Evolutionary conservation across 2,888 invertebrate genomes (phyloP).

Genomic region (Latrodectus elegans): DNA sequence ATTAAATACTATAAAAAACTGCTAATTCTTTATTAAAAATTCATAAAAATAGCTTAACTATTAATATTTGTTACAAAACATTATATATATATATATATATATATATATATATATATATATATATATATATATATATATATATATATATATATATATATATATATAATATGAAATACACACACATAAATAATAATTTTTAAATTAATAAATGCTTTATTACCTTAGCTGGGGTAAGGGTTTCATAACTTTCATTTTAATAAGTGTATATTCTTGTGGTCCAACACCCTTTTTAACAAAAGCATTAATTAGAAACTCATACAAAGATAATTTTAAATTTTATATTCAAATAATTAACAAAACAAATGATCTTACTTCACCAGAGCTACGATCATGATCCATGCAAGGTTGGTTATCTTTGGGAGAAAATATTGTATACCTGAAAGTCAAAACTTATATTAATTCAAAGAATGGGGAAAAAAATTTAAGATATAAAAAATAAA

Average conservation of each 20-base stretch:
- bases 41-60: too few relatives aligned
- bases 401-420: constrained; percentile 98
- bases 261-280: constrained; percentile 97
- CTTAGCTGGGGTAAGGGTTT: constrained; percentile 83
- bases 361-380: constrained; percentile 82
- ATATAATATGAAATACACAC: too few relatives aligned
- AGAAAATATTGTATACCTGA: constrained; percentile 91
- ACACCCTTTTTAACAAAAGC: constrained; percentile 81
- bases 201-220: constrained; percentile 69
- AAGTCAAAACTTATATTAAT: constrained; percentile 21
- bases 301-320: neutral
- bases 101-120: too few relatives aligned
- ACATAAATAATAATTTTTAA: constrained; percentile 9
- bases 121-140: too few relatives aligned
- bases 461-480: too few relatives aligned
- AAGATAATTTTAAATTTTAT: neutral
- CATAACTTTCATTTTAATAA: constrained; percentile 92
- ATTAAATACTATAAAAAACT: too few relatives aligned
- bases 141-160: too few relatives aligned
- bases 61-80: too few relatives aligned
- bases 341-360: neutral
- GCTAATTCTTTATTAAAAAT: too few relatives aligned
- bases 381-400: constrained; percentile 98
- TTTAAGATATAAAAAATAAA: too few relatives aligned
- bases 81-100: too few relatives aligned